Evolutionary conservation across 2,113 vertebrate genomes (phyloP).

Genomic region (Isurus oxyrinchus): DNA sequence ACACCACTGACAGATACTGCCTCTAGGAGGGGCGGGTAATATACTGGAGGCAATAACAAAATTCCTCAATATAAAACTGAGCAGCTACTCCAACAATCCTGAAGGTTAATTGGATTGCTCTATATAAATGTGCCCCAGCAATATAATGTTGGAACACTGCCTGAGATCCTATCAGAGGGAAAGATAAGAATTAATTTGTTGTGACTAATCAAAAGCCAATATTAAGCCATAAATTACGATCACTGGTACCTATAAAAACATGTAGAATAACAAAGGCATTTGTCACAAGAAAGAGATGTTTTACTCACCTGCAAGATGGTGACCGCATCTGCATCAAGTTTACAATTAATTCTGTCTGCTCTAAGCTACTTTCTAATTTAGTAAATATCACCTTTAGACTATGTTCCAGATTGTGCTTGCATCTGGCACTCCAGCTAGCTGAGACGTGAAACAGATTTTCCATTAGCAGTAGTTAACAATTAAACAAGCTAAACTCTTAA

Average conservation of each 20-base stretch:
- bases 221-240: background rate
- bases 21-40: background rate
- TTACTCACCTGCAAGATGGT: background rate
- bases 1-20: background rate
- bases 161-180: background rate
- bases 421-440: background rate
- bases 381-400: conserved; percentile 34
- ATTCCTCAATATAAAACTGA: background rate
- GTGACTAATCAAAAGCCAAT: background rate
- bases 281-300: background rate
- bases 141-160: conserved; percentile 21
- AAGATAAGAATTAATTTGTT: background rate
- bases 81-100: background rate
- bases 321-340: background rate
- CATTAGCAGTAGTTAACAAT: conserved; percentile 35
- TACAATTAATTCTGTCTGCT: background rate
- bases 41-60: background rate
- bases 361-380: conserved; percentile 5
- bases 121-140: background rate
- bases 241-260: background rate
- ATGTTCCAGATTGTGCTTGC: conserved; percentile 23
- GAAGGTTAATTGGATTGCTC: background rate
- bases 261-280: background rate
- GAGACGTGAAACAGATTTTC: conserved; percentile 32
- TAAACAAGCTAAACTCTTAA: conserved; percentile 29